Evolutionary conservation across 2,113 vertebrate genomes (phyloP).

Genomic region (Anseranas semipalmata): DNA sequence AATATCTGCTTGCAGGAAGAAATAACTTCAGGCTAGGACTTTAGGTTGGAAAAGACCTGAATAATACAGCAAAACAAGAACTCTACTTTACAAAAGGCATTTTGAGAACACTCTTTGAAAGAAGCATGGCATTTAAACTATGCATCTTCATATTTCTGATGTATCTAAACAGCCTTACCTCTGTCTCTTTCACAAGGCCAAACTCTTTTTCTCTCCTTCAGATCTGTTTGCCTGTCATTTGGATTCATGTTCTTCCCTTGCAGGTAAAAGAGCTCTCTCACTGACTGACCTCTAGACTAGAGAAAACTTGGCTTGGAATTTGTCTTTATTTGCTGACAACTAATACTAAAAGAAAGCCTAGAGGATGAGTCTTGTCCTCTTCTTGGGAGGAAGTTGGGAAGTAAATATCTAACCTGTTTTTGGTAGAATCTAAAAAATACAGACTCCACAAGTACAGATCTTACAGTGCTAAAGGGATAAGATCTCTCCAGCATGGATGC

Average conservation of each 20-base stretch:
- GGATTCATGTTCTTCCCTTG: background rate
- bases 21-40: background rate
- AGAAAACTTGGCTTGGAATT: background rate
- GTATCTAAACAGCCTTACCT: background rate
- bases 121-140: background rate
- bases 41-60: background rate
- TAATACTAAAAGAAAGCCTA: background rate
- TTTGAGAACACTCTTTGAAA: background rate
- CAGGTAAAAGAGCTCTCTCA: background rate
- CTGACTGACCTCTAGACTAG: background rate
- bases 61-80: background rate
- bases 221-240: conserved; percentile 7
- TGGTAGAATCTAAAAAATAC: background rate
- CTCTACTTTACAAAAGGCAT: background rate
- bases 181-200: background rate
- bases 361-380: background rate
- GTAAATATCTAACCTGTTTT: background rate
- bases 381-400: background rate
- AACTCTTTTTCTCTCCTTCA: conserved; percentile 1
- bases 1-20: background rate
- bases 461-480: background rate
- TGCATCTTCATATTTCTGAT: background rate
- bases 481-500: background rate
- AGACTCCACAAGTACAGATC: background rate
- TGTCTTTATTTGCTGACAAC: background rate